These are phyloP conservation scores for Pterois miles DNA, from an alignment of 2,797 vertebrate species.

Conservation along the genomic window DNA sequence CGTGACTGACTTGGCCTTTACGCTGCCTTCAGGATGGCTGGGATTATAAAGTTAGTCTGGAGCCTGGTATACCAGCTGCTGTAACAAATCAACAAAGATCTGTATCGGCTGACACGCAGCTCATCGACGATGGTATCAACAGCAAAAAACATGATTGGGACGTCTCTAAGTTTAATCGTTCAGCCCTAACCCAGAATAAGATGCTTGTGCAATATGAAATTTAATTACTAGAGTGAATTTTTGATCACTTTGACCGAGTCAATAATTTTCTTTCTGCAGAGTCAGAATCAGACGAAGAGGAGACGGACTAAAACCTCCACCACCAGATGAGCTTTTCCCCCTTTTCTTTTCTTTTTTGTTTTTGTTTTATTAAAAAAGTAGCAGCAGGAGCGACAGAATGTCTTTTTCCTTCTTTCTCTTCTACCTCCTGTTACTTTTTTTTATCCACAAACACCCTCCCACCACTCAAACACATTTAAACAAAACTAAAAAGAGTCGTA, in stretches of 20 bases:
- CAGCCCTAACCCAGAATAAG: not conserved
- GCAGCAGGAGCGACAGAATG: conserved; percentile 89
- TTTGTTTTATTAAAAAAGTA: conserved; percentile 71
- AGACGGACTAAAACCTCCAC: conserved; percentile 88
- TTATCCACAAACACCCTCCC: conserved; percentile 41
- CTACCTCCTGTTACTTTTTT: conserved; percentile 92
- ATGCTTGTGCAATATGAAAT: not conserved
- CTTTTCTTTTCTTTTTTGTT: not conserved
- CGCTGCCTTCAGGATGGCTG: too few species aligned
- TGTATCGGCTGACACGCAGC: too few species aligned
- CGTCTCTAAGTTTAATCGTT: too few species aligned
- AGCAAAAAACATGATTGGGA: too few species aligned
- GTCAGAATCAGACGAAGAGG: conserved; percentile 96
- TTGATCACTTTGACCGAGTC: not conserved
- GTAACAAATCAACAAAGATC: too few species aligned
- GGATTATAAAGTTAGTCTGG: too few species aligned
- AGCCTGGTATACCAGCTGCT: too few species aligned
- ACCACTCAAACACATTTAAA: conserved; percentile 79
- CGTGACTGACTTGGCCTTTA: too few species aligned
- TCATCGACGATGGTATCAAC: too few species aligned
- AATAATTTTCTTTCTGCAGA: conserved; percentile 81
- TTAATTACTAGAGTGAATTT: too few species aligned
- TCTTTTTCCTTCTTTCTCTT: conserved; percentile 84
- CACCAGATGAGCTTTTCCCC: conserved; percentile 25
- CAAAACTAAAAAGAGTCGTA: conserved; percentile 60